Percentiles rank a stretch among this genome's conserved stretches.
phyloP scores from a whole-genome alignment of 2,113 vertebrate genomes.

The Brachypodius melanocephalos region DNA sequence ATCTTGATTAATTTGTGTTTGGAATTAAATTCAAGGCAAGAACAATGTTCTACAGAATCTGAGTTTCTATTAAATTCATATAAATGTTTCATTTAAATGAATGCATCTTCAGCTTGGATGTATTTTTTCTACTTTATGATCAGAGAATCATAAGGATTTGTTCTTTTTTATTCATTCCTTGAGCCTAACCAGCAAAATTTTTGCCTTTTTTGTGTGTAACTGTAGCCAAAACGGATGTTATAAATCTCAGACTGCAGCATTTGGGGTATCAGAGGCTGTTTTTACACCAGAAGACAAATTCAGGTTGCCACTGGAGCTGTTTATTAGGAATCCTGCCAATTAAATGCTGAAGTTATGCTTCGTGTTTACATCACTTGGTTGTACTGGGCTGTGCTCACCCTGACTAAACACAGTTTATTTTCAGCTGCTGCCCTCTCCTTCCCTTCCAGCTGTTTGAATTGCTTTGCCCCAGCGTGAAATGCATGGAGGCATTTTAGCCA shows the following conservation, averaged over 20 bases:
- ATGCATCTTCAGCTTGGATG: background rate
- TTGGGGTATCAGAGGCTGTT: background rate
- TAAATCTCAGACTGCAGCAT: background rate
- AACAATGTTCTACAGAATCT: background rate
- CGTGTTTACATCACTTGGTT: background rate
- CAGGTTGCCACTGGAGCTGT: background rate
- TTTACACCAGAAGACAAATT: background rate
- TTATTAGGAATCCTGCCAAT: background rate
- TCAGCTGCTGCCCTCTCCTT: constrained; percentile 22
- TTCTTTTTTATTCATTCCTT: background rate
- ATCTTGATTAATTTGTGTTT: background rate
- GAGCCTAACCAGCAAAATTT: background rate
- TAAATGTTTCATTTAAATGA: background rate
- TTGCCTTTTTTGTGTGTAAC: background rate
- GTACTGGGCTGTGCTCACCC: background rate
- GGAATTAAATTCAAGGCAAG: background rate
- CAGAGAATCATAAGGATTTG: background rate
- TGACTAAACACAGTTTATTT: background rate
- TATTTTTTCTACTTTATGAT: background rate
- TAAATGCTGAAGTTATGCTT: background rate
- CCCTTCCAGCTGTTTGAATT: constrained; percentile 5
- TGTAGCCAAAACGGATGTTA: background rate
- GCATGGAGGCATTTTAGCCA: background rate
- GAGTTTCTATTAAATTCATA: background rate
- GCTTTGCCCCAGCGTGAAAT: background rate